A percentile compares a stretch with the other conserved stretches of the same genome.
Evolutionary conservation across 2,113 vertebrate species (phyloP).

Genomic region (Xiphophorus hellerii): DNA sequence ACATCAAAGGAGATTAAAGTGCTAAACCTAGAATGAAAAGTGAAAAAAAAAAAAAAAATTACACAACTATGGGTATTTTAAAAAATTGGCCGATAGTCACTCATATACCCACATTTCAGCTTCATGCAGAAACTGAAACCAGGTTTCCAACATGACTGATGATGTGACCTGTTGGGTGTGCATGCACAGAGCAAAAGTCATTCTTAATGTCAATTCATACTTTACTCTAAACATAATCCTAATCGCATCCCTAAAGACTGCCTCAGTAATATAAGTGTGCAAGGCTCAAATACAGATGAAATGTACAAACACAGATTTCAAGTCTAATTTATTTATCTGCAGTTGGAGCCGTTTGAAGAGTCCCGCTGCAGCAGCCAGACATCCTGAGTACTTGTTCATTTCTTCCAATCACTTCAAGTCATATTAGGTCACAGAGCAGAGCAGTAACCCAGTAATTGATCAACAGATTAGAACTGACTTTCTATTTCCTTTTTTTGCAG

Average conservation of each 20-base stretch:
- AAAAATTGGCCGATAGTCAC: neutral
- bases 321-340: neutral
- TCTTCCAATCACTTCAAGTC: constrained; percentile 33
- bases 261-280: constrained; percentile 24
- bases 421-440: constrained; percentile 37
- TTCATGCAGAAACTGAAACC: too few species aligned
- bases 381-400: constrained; percentile 2
- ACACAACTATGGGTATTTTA: neutral
- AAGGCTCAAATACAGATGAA: neutral
- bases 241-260: constrained; percentile 14
- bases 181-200: neutral
- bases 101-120: neutral
- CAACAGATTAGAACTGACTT: constrained; percentile 42
- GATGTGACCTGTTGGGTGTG: neutral
- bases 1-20: too few species aligned
- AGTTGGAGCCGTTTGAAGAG: neutral
- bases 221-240: constrained; percentile 35
- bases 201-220: constrained; percentile 29
- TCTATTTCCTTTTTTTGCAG: neutral
- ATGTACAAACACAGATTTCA: neutral
- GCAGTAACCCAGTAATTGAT: constrained; percentile 33
- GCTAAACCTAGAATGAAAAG: too few species aligned
- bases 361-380: neutral
- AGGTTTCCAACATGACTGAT: constrained; percentile 12
- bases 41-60: neutral